Percentiles rank a stretch among this genome's conserved stretches.
Conservation (phyloP, 2,113 vertebrate species). For the Myrmecobius fasciatus region DNA sequence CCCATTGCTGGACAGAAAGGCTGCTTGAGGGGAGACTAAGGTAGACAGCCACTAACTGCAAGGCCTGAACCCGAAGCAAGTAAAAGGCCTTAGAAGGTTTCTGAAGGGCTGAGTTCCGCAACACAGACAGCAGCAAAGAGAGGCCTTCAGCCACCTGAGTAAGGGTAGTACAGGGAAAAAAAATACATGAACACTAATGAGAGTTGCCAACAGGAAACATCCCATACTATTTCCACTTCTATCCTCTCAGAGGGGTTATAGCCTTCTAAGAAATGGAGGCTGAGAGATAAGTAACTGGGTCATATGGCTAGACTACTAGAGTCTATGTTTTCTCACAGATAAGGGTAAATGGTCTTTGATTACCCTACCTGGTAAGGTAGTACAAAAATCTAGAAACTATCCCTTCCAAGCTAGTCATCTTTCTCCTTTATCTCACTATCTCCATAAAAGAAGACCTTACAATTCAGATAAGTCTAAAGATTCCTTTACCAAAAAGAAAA, state of each 20-base stretch:
- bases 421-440: no score
- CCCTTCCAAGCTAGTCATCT: not conserved
- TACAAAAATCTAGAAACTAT: not conserved
- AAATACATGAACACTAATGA: not conserved
- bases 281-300: not conserved
- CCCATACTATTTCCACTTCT: not conserved
- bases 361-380: not conserved
- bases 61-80: constrained; percentile 87
- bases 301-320: not conserved
- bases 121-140: constrained; percentile 83
- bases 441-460: constrained; percentile 3
- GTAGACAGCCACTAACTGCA: constrained; percentile 87
- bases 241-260: not conserved
- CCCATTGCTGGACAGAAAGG: constrained; percentile 81
- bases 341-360: not conserved
- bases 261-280: not conserved
- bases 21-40: constrained; percentile 84
- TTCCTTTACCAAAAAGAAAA: not conserved
- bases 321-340: not conserved
- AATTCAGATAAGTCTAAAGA: constrained; percentile 17
- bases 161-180: not conserved
- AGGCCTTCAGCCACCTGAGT: constrained; percentile 87
- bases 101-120: constrained; percentile 86
- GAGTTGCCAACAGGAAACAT: not conserved
- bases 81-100: constrained; percentile 90